Base-by-base conservation (phyloP, 2,797 vertebrate genomes). In the Sebastes iracundus region DNA sequence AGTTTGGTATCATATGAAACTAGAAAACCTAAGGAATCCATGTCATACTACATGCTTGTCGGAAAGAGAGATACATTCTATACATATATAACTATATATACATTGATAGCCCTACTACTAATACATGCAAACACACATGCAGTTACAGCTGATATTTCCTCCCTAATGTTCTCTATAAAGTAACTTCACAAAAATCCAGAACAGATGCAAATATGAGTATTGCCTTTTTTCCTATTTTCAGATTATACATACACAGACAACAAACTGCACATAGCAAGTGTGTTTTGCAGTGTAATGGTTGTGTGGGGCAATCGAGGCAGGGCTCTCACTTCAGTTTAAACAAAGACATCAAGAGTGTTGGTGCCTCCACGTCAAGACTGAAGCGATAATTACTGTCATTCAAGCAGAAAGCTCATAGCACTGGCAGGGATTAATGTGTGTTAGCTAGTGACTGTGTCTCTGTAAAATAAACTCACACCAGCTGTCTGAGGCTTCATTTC, bases 331-430 rank as follows among this genome's bases (percentile, higher is more conserved):
- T 78, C 22, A 58, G 55, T 86, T 89, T 79, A 77, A 83, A 92
- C 88, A 92, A 90, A 91, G 89, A 93, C 91, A 87, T 93, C 91
- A 90, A 84, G 74, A 85, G 73, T 84, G 90, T 83, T 78, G 68
- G 53, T 75, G 87, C 87, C 81, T 88, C 69, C 76, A 60, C 64
- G 74, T 93, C 83, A 87, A 88, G 75, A 87, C 71, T 89, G 90
- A 91, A 83, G 75, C 7, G 58, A 93, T 93, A 92, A 94, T 94
- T 92, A 88, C 89, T 86, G 86, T 87, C 88, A 92, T 90, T 92
- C 87, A 90, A 84, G 90, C 83, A 92, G 82, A 90, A 88, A 89
- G 81, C 87, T 92, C 84, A 87, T 70, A 80, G 86, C 82, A 77
- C 86, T 87, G 82, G 72, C 52, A 62, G 89, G 87, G 88, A 87